Base-by-base conservation (phyloP, 2,888 invertebrate genomes). In the Stenodema calcarata region DNA sequence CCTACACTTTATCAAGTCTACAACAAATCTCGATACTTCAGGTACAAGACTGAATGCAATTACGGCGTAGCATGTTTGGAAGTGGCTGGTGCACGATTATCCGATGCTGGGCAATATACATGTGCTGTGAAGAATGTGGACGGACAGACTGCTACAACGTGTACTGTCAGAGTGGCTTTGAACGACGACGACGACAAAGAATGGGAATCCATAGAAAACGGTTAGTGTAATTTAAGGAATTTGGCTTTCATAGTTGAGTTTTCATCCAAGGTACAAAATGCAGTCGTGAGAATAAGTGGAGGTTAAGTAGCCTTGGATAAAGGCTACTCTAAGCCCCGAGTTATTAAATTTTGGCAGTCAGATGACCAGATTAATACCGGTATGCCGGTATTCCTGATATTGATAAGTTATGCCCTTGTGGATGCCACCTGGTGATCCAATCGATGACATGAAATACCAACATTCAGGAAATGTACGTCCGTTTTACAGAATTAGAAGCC, bases 91-190 rank as follows among this genome's bases (percentile, higher is more conserved):
- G 94, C 94, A 0, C 91, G 92, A 4, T 93, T 94, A 0, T 93
- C 92, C 42, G 96, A 97, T 91, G 94, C 94, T 4, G 97, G 95
- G 12, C 95, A 95, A 90, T 97, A 96, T 90, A 93, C 94, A 2
- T 97, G 97, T 90, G 92, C 95, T 1, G 96, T 95, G 9, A 93
- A 93, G 89, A 97, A 97, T 90, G 93, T 93, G 83, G 94, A 95
- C 89, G 97, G 97, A 23, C 93, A 94, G 86, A 92, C 94, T 0
- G 93, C 93, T 16, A 94, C 95, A 0, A 93, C 94, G n/a, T 95
- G 96, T 1, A 94, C 93, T 87, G 91, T 97, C 28, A 94, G 94
- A 90, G 95, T 96, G 4, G 80, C 73, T n/a, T 54, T 86, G 18
- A 86, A 81, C 23, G 81, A 86, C 30, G 86, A 86, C 18, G 81